Evolutionary conservation across 2,888 invertebrate genomes (phyloP), one percentile per base, ranked within the genome.

Genomic region (Synanthedon myopaeformis): DNA sequence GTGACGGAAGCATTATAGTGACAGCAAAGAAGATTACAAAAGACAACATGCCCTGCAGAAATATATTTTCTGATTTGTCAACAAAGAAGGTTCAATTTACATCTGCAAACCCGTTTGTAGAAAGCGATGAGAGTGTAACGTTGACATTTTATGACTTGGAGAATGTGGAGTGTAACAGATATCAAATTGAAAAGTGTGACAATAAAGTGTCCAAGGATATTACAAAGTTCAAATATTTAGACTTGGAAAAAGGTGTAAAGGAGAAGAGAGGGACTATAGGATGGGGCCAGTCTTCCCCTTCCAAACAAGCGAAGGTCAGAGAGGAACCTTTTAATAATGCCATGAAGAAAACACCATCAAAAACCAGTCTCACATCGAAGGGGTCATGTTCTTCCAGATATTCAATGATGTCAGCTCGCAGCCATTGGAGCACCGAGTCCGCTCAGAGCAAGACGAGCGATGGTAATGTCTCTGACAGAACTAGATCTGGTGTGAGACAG

Each of bases 1-100:
- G 90, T 0, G 90, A 90, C 54, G 70, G 81, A 35, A 90, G 89
- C 52, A 79, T 89, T 49, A 70, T 89, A 12, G 74, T 89, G n/a
- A 90, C 90, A 10, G 88, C 89, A 0, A 78, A 78, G 3, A 89
- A 88, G 63, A 70, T 87, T 58, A 86, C 86, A 0, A 72, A 75
- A 41, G 83, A 82, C 4, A 82, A 82, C 58, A 79, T 88, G 82
- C 87, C 86, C 35, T 76, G 81, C 1, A 76, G 85, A 17, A 79
- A 72, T 57, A 79, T 87, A 56, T 84, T 88, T 58, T 81, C 87
- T 4, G 80, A 82, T 42, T 60, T 75, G 1, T 62, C 75, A 4
- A 67, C 76, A 1, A 85, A 80, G 62, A 88, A 85, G 67, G 88
- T 88, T 41, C 88, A 88, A 57, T 86, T 87, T 51, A 83, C 85